Percentiles rank a stretch among this genome's conserved stretches.
These are phyloP conservation scores for Athetis lepigone DNA, from an alignment of 2,888 invertebrate genomes.

Conservation along the genomic window DNA sequence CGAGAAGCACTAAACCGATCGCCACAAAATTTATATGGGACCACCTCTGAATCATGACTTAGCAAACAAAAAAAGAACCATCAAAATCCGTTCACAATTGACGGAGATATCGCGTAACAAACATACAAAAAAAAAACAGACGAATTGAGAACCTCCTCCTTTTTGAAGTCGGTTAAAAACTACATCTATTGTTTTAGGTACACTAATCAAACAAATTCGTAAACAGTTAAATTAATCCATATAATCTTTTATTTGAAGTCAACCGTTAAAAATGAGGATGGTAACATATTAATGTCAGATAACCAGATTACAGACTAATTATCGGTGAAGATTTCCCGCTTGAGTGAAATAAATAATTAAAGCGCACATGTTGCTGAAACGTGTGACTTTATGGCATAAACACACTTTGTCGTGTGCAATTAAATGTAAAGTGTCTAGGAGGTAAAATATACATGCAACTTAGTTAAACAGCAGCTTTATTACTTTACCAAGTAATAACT, in stretches of 20 bases:
- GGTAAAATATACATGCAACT: slow-evolving; percentile 1
- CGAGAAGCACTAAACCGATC: no score
- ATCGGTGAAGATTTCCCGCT: slow-evolving; percentile 5
- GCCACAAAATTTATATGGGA: no score
- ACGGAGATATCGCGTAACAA: no score
- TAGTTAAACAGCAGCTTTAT: slow-evolving; percentile 4
- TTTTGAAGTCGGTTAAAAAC: not conserved
- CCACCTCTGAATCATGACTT: no score
- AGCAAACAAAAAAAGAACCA: no score
- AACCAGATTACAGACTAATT: slow-evolving; percentile 4
- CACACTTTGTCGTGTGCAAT: not conserved
- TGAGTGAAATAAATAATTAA: not conserved
- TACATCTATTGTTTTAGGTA: not conserved
- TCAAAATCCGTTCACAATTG: no score
- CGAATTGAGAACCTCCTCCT: no score
- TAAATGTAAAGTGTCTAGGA: not conserved
- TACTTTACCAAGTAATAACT: slow-evolving; percentile 9
- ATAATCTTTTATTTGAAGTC: slow-evolving; percentile 12
- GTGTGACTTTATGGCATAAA: slow-evolving; percentile 7
- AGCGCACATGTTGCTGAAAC: not conserved
- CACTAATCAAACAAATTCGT: not conserved
- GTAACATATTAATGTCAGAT: slow-evolving; percentile 10
- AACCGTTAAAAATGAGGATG: not conserved
- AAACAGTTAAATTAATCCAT: not conserved
- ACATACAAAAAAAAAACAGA: no score